These are phyloP conservation scores for Sinocyclocheilus maitianheensis DNA, from an alignment of 2,113 vertebrate genomes.

Conservation along the genomic window DNA sequence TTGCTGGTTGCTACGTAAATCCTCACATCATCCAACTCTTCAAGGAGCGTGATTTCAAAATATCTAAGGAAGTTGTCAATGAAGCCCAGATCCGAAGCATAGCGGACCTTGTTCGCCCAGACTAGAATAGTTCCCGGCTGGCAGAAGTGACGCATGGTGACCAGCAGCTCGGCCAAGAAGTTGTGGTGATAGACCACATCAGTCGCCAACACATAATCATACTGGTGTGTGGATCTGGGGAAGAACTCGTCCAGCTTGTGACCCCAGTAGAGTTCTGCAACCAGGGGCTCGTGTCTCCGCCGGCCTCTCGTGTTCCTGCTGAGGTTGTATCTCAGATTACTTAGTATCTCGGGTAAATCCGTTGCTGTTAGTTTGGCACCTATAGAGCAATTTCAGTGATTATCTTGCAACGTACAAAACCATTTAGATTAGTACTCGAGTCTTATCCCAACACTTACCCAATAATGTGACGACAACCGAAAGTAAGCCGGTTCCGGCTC, in stretches of 20 bases:
- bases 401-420: neutral
- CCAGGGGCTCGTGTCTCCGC: slow-evolving; percentile 77
- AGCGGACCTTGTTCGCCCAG: slow-evolving; percentile 92
- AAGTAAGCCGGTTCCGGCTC: slow-evolving; percentile 88
- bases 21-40: slow-evolving; percentile 83
- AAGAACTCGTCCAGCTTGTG: slow-evolving; percentile 73
- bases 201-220: slow-evolving; percentile 87
- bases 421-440: too few relatives aligned
- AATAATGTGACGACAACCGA: slow-evolving; percentile 66
- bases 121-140: slow-evolving; percentile 83
- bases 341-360: slow-evolving; percentile 82
- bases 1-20: slow-evolving; percentile 80
- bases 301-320: slow-evolving; percentile 79
- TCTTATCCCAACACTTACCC: slow-evolving; percentile 55
- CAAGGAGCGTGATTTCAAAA: slow-evolving; percentile 80
- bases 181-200: slow-evolving; percentile 87
- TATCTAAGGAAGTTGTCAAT: slow-evolving; percentile 74
- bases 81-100: slow-evolving; percentile 83
- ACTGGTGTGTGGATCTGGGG: slow-evolving; percentile 75
- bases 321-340: slow-evolving; percentile 84
- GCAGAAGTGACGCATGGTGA: slow-evolving; percentile 87
- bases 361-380: slow-evolving; percentile 89
- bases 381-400: slow-evolving; percentile 64
- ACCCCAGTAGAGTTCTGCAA: slow-evolving; percentile 83
- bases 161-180: slow-evolving; percentile 80